These are phyloP conservation scores for Mus spicilegus DNA, from an alignment of 2,113 vertebrate genomes.

Conservation along the genomic window DNA sequence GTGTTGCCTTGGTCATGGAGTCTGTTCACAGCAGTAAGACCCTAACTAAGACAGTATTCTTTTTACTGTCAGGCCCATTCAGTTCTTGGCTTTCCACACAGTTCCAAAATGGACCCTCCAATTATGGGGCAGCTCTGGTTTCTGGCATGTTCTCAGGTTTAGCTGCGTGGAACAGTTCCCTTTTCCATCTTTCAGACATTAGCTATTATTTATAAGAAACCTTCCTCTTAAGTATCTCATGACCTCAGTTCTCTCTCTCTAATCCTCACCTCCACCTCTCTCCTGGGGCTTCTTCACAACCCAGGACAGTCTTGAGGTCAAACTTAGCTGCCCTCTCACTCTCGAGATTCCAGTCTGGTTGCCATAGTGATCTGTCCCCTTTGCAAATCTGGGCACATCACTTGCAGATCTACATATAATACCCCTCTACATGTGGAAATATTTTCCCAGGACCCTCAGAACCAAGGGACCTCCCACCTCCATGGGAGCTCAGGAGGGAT, in stretches of 20 bases:
- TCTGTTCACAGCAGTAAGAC: too few species aligned
- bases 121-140: not conserved
- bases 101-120: not conserved
- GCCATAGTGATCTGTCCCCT: not conserved
- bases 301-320: not conserved
- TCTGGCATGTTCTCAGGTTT: not conserved
- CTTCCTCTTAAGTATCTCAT: not conserved
- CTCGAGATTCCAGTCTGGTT: not conserved
- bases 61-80: not conserved
- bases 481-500: not conserved
- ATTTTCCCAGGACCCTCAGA: not conserved
- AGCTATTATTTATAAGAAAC: not conserved
- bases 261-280: not conserved
- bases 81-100: not conserved
- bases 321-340: not conserved
- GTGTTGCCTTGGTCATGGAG: too few species aligned
- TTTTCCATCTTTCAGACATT: not conserved
- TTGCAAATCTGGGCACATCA: not conserved
- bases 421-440: not conserved
- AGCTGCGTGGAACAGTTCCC: not conserved
- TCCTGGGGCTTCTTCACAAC: too few species aligned
- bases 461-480: not conserved
- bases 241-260: not conserved
- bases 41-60: not conserved
- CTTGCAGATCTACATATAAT: not conserved